Evolutionary conservation across 2,113 vertebrate species (phyloP).

Genomic region (Pao palembangensis): DNA sequence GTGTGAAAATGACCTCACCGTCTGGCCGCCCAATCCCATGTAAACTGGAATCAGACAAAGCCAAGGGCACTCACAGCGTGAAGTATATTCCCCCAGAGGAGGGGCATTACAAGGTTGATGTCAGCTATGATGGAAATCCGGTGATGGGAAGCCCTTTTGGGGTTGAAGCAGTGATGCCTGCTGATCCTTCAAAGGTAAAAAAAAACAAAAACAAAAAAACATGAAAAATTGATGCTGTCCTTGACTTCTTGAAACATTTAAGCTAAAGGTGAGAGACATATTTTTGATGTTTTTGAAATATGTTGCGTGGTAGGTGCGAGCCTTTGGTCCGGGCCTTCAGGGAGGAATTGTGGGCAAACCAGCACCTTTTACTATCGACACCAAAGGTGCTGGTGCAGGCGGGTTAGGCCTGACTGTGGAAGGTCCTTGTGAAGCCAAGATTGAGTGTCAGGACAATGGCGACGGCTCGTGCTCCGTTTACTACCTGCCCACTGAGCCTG

Average conservation of each 20-base stretch:
- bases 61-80: conserved; percentile 78
- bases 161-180: conserved; percentile 87
- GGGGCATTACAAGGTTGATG: conserved; percentile 89
- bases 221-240: background rate
- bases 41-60: conserved; percentile 83
- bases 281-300: background rate
- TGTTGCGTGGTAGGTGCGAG: conserved; percentile 77
- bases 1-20: conserved; percentile 87
- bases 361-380: conserved; percentile 88
- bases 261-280: no score
- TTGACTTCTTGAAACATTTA: no score
- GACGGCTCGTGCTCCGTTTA: conserved; percentile 88
- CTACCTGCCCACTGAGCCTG: conserved; percentile 86
- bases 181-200: conserved; percentile 89
- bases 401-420: conserved; percentile 88
- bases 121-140: conserved; percentile 89
- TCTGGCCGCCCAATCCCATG: conserved; percentile 87
- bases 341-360: conserved; percentile 85
- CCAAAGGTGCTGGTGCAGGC: conserved; percentile 86
- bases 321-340: conserved; percentile 86
- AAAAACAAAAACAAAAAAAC: background rate
- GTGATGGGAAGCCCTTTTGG: conserved; percentile 90
- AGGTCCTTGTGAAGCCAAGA: conserved; percentile 89
- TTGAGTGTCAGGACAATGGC: conserved; percentile 89
- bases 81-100: conserved; percentile 90